A percentile compares a stretch with the other conserved stretches of the same genome.
Conservation (phyloP, 2,113 vertebrate species). For the Guaruba guarouba region DNA sequence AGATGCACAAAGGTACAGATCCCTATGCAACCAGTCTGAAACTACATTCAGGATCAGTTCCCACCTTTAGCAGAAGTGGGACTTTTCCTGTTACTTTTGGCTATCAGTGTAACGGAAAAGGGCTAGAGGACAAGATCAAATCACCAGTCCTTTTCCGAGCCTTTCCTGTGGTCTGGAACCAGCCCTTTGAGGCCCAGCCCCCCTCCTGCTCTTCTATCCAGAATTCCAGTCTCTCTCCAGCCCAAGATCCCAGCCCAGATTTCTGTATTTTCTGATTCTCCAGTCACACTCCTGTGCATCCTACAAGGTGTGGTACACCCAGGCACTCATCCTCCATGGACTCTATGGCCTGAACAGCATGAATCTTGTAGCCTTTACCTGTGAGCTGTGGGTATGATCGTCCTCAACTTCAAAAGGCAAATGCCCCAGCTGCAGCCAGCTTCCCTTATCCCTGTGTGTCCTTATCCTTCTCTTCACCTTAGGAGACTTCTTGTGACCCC, state of each 20-base stretch:
- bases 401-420: background rate
- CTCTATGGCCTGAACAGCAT: accelerated
- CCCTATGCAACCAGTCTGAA: background rate
- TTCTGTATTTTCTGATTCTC: background rate
- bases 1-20: background rate
- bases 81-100: background rate
- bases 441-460: background rate
- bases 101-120: background rate
- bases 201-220: background rate
- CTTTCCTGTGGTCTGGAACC: background rate
- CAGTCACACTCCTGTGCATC: background rate
- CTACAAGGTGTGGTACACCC: background rate
- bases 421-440: background rate
- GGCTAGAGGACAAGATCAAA: background rate
- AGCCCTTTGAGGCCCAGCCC: background rate
- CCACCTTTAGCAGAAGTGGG: background rate
- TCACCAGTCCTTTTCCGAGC: background rate
- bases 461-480: background rate
- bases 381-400: no score
- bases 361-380: background rate
- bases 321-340: background rate
- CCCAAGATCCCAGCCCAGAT: background rate
- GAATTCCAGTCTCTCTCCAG: background rate
- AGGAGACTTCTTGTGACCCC: background rate
- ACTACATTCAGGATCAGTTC: background rate